Evolutionary conservation across 2,797 vertebrate species (phyloP).

Genomic region (Sebastes vulpes): DNA sequence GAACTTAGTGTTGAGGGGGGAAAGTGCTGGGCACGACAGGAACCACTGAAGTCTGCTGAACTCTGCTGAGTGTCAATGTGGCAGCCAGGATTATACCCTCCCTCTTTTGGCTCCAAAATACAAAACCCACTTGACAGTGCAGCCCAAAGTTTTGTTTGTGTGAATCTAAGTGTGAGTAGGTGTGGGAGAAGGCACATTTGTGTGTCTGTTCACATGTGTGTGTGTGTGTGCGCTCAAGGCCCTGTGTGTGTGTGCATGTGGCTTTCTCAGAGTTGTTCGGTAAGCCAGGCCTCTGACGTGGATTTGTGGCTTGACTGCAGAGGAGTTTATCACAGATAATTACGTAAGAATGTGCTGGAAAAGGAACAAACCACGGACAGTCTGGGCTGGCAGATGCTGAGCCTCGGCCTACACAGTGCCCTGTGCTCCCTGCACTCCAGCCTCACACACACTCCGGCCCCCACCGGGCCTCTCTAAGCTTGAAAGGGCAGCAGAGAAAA

Average conservation of each 20-base stretch:
- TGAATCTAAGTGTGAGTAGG: slow-evolving; percentile 56
- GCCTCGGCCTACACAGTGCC: slow-evolving; percentile 74
- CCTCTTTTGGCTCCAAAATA: slow-evolving; percentile 73
- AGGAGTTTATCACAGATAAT: slow-evolving; percentile 85
- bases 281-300: slow-evolving; percentile 76
- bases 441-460: slow-evolving; percentile 63
- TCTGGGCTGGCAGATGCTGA: slow-evolving; percentile 78
- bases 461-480: slow-evolving; percentile 66
- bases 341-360: slow-evolving; percentile 82
- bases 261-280: slow-evolving; percentile 67
- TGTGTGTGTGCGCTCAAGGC: slow-evolving; percentile 20
- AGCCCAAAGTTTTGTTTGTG: slow-evolving; percentile 71
- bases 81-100: slow-evolving; percentile 77
- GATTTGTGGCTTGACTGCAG: slow-evolving; percentile 81
- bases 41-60: slow-evolving; percentile 76
- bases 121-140: slow-evolving; percentile 71
- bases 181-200: slow-evolving; percentile 47
- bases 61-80: slow-evolving; percentile 78
- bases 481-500: slow-evolving; percentile 67
- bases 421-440: slow-evolving; percentile 57
- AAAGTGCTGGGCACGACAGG: slow-evolving; percentile 81
- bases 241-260: slow-evolving; percentile 48
- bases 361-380: slow-evolving; percentile 77
- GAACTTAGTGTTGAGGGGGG: slow-evolving; percentile 74
- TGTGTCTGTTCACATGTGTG: slow-evolving; percentile 23